Base-by-base conservation (phyloP, 2,888 invertebrate genomes). In the Apamea crenata region DNA sequence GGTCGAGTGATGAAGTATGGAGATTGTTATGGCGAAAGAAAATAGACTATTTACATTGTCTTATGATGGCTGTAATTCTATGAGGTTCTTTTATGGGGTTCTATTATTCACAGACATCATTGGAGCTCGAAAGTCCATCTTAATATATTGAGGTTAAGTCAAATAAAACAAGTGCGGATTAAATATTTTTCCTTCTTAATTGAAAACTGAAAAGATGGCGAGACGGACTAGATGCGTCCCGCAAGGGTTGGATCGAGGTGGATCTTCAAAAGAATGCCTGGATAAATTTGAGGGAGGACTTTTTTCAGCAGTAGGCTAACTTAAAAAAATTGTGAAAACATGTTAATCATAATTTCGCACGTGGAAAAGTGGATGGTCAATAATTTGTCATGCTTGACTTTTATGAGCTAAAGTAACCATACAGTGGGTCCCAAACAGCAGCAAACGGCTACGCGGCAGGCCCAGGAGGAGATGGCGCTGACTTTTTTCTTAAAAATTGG, bases 1-100 rank as follows among this genome's bases (percentile, higher is more conserved):
- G 83, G 86, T 77, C 63, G 73, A 29, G 40, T 71, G 56, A 74
- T 74, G 65, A 67, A 53, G 74, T 71, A 77, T 53, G 29, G 32
- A 29, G 14, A 71, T 63, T 74, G 67, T 78, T 21, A 65, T 67
- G 40, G 56, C n/a, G 25, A 36, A 71, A 67, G 53, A 65, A 78
- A 77, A 65, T 76, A 47, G 16, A 2, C 12, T 32, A 32, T 25
- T 12, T 56, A 56, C 8, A 18, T n/a, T 56, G 47, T 67, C 21
- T 77, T 32, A 21, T 36, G 10, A 21, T 7, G 53, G 6, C 10
- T 44, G 14, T 40, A 29, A 44, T 63, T 77, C 50, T 53, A n/a
- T 21, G 32, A 25, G 40, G 7, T 40, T 7, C 32, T 32, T 32
- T 32, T 32, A 32, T 32, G 32, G 32, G 32, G 32, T 32, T 36